Conservation (phyloP, 2,797 vertebrate genomes). For the Nannoperca obscura region DNA sequence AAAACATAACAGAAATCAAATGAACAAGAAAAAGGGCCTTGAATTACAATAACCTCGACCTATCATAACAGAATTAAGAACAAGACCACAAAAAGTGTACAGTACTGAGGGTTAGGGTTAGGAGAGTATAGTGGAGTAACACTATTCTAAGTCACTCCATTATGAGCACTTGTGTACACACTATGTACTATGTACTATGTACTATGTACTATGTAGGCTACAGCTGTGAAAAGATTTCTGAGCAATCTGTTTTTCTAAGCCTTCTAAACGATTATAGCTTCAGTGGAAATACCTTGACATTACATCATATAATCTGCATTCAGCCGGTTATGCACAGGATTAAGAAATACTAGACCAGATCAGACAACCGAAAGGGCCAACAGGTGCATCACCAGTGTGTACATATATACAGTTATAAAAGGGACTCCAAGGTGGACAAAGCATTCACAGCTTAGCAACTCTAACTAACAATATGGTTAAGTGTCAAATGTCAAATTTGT, state of each 20-base stretch:
- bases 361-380: background rate
- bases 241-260: conserved; percentile 5
- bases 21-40: background rate
- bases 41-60: background rate
- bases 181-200: no score
- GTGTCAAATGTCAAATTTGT: no score
- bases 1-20: background rate
- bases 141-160: background rate
- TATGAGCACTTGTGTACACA: background rate
- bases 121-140: background rate
- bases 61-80: background rate
- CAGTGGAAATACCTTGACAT: background rate
- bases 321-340: background rate
- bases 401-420: background rate
- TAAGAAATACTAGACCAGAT: background rate
- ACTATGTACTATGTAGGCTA: no score
- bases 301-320: background rate
- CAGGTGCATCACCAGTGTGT: background rate
- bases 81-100: background rate
- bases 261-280: background rate
- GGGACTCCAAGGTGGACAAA: background rate
- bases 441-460: background rate
- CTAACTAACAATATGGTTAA: background rate
- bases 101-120: background rate
- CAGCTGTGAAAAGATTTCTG: conserved; percentile 16